Evolutionary conservation across 2,797 vertebrate species (phyloP).

Genomic region (Clangula hyemalis): DNA sequence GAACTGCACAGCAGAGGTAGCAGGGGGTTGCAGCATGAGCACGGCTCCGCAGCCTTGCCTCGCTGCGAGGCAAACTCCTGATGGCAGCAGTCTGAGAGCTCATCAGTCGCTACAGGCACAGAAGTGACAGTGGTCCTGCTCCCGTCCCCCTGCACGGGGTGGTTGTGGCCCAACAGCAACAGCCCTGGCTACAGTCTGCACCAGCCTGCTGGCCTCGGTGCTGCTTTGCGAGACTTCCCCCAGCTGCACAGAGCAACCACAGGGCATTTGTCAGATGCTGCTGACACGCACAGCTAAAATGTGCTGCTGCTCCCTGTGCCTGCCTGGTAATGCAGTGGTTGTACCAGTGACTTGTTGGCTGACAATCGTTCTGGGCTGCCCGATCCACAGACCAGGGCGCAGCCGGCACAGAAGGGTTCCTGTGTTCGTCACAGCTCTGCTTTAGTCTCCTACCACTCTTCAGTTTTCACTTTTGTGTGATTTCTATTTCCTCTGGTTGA

Average conservation of each 20-base stretch:
- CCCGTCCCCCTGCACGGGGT: not conserved
- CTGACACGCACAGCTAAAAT: not conserved
- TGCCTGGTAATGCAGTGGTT: too few species aligned
- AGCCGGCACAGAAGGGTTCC: not conserved
- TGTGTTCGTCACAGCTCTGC: not conserved
- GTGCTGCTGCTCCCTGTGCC: not conserved
- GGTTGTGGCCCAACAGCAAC: not conserved
- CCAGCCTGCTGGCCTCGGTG: too few species aligned
- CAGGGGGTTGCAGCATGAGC: not conserved
- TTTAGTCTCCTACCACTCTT: not conserved
- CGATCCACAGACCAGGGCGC: too few species aligned
- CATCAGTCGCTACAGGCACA: not conserved
- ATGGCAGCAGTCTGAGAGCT: not conserved
- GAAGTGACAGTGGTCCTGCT: not conserved
- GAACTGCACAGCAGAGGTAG: not conserved
- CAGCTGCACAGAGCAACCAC: too few species aligned
- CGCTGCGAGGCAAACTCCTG: not conserved
- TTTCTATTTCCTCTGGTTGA: not conserved
- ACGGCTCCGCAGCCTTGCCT: not conserved
- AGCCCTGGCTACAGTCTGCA: too few species aligned
- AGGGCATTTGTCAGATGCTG: not conserved
- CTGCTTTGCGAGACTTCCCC: not conserved
- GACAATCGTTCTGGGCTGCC: not conserved
- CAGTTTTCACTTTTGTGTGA: not conserved
- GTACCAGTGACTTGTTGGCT: not conserved